phyloP scores from a whole-genome alignment of 2,888 invertebrate genomes.

The Xylota segnis region DNA sequence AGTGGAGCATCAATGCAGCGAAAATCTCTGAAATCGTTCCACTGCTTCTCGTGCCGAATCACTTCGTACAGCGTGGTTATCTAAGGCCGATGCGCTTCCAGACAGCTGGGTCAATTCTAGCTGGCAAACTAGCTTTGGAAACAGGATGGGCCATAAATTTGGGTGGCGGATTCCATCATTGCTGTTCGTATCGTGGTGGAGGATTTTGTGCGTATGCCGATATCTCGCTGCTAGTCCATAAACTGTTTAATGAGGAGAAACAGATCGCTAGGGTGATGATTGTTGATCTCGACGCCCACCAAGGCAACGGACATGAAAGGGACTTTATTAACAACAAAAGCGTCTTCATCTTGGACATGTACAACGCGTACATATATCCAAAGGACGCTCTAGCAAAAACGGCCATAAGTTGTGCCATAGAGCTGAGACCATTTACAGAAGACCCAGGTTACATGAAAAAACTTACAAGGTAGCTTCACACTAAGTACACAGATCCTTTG shows the following conservation, averaged over 20 bases:
- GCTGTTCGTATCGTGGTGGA: constrained; percentile 90
- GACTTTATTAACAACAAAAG: constrained; percentile 90
- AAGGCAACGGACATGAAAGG: constrained; percentile 95
- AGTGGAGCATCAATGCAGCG: constrained; percentile 93
- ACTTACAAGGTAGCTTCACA: constrained; percentile 86
- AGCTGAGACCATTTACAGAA: constrained; percentile 87
- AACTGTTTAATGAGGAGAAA: constrained; percentile 86
- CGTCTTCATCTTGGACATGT: constrained; percentile 95
- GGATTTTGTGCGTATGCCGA: constrained; percentile 97
- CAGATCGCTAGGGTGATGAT: constrained; percentile 91
- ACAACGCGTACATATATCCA: constrained; percentile 93
- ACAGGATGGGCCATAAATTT: constrained; percentile 95
- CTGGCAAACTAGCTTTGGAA: constrained; percentile 92
- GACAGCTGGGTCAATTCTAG: constrained; percentile 92
- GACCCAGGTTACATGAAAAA: constrained; percentile 89
- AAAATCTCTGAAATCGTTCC: constrained; percentile 91
- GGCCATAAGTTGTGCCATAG: constrained; percentile 89
- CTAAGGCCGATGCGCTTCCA: constrained; percentile 92
- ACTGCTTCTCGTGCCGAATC: constrained; percentile 91
- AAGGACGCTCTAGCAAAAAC: constrained; percentile 90
- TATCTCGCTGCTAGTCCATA: constrained; percentile 91
- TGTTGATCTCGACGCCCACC: constrained; percentile 96
- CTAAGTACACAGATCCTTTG: neutral
- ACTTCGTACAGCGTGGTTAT: constrained; percentile 90
- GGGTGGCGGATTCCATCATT: constrained; percentile 96